A percentile compares a stretch with the other conserved stretches of the same genome.
phyloP scores from a whole-genome alignment of 2,113 vertebrate genomes.

The Sylvia atricapilla region DNA sequence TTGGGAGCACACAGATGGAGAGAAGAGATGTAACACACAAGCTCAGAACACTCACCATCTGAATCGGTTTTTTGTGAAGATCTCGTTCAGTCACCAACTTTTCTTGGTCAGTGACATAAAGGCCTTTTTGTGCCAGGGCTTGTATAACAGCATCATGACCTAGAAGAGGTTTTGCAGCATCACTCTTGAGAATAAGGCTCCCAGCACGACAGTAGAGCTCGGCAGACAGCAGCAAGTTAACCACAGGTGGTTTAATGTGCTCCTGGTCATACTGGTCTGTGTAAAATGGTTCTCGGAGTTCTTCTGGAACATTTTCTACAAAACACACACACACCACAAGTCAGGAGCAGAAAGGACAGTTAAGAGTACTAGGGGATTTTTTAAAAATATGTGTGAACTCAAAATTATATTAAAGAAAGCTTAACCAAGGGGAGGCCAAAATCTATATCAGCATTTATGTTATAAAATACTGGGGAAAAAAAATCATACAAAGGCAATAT shows the following conservation, averaged over 20 bases:
- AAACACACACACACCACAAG: not conserved
- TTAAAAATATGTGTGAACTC: not conserved
- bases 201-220: constrained; percentile 95
- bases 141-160: constrained; percentile 96
- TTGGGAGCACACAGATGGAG: not conserved
- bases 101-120: constrained; percentile 95
- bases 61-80: constrained; percentile 91
- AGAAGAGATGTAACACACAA: not conserved
- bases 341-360: not conserved
- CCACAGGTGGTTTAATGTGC: constrained; percentile 94
- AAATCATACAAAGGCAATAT: not conserved
- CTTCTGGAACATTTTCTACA: constrained; percentile 89
- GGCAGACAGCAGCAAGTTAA: constrained; percentile 89
- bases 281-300: constrained; percentile 92
- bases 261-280: constrained; percentile 98
- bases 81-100: constrained; percentile 92
- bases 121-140: constrained; percentile 92
- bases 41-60: constrained; percentile 84
- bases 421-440: not conserved
- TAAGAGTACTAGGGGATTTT: accelerated
- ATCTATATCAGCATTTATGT: not conserved
- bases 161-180: constrained; percentile 86
- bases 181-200: constrained; percentile 90
- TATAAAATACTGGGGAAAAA: not conserved
- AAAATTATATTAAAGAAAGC: not conserved